A percentile compares a stretch with the other conserved stretches of the same genome.
Evolutionary conservation across 2,888 invertebrate species (phyloP).

Genomic region (Stratiomys singularior): DNA sequence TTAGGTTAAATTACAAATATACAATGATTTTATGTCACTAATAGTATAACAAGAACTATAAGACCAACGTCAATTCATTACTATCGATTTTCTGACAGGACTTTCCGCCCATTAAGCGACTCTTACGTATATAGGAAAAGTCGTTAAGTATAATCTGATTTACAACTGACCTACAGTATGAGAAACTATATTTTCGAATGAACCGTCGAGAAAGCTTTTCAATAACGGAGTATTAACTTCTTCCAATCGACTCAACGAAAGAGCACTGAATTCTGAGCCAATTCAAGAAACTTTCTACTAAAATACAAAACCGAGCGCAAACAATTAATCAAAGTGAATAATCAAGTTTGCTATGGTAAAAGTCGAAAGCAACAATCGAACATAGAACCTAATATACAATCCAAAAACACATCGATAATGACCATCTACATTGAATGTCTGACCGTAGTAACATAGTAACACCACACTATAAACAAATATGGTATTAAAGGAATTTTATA

Average conservation of each 20-base stretch:
- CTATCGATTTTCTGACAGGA: constrained; percentile 41
- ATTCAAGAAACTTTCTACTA: neutral
- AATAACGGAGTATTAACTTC: neutral
- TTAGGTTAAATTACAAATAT: neutral
- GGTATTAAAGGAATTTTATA: constrained; percentile 41
- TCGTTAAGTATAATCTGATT: constrained; percentile 33
- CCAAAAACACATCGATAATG: constrained; percentile 41
- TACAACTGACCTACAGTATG: constrained; percentile 45
- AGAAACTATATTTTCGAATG: neutral
- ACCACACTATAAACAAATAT: constrained; percentile 48
- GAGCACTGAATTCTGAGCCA: neutral
- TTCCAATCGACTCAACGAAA: neutral
- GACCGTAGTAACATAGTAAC: constrained; percentile 49
- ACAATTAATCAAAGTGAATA: constrained; percentile 17
- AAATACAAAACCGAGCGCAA: neutral
- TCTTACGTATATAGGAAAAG: neutral
- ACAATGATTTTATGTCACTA: neutral
- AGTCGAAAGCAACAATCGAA: constrained; percentile 34
- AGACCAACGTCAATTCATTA: constrained; percentile 27
- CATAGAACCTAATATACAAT: neutral
- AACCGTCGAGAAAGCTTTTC: neutral
- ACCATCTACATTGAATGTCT: constrained; percentile 42
- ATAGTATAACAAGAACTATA: neutral
- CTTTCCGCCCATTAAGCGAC: constrained; percentile 13
- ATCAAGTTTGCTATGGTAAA: constrained; percentile 8